These are phyloP conservation scores for Clitarchus hookeri DNA, from an alignment of 2,888 invertebrate species.

Conservation along the genomic window DNA sequence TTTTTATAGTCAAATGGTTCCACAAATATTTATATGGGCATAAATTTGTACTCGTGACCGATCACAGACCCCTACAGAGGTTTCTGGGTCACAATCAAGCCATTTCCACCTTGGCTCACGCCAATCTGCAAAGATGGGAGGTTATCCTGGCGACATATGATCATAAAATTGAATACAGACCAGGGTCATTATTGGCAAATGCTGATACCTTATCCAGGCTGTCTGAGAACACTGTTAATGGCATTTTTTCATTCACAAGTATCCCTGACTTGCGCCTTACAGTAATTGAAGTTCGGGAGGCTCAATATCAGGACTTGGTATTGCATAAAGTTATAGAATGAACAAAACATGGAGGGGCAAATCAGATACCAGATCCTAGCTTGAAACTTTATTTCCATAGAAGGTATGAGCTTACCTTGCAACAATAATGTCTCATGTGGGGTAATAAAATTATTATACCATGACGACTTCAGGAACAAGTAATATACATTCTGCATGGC, in stretches of 20 bases:
- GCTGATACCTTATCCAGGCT: slow-evolving; percentile 29
- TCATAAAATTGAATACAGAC: slow-evolving; percentile 30
- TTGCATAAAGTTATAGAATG: background rate
- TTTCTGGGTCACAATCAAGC: slow-evolving; percentile 42
- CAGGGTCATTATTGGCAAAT: slow-evolving; percentile 19
- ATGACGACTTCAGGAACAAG: slow-evolving; percentile 11
- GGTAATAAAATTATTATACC: slow-evolving; percentile 42
- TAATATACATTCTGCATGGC: too few relatives aligned
- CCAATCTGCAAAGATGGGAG: slow-evolving; percentile 44
- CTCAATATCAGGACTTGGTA: background rate
- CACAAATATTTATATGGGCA: slow-evolving; percentile 45
- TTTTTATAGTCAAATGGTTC: slow-evolving; percentile 38
- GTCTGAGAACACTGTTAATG: background rate
- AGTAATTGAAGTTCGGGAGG: background rate
- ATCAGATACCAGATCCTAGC: background rate
- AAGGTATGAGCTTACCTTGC: slow-evolving; percentile 25
- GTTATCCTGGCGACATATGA: slow-evolving; percentile 27
- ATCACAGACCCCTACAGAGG: slow-evolving; percentile 40
- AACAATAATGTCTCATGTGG: slow-evolving; percentile 42
- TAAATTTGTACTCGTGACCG: slow-evolving; percentile 33
- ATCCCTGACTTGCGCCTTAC: background rate
- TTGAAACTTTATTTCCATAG: slow-evolving; percentile 28
- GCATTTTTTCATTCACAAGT: background rate
- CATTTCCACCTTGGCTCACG: slow-evolving; percentile 32
- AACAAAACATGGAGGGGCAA: slow-evolving; percentile 21